Evolutionary conservation across 2,797 vertebrate genomes (phyloP).

Genomic region (Lacerta bilineata): DNA sequence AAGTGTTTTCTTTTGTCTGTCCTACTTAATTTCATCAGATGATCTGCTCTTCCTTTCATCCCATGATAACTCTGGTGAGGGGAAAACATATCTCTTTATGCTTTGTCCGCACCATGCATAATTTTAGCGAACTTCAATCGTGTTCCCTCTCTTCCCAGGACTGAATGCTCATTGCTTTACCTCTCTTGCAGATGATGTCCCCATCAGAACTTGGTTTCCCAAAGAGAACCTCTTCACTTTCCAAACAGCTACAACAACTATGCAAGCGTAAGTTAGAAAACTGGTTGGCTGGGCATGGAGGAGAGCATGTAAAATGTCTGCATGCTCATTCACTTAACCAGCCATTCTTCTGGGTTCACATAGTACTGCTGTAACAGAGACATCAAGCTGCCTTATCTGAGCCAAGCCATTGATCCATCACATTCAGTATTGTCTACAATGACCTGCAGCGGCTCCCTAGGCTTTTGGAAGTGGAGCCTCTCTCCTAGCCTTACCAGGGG

Average conservation of each 20-base stretch:
- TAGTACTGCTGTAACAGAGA: too few relatives aligned
- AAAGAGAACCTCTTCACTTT: constrained; percentile 98
- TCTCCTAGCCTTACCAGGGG: too few relatives aligned
- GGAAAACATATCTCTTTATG: background rate
- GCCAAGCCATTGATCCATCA: too few relatives aligned
- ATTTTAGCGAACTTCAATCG: too few relatives aligned
- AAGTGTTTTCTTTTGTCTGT: too few relatives aligned
- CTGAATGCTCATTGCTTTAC: constrained; percentile 44
- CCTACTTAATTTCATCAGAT: background rate
- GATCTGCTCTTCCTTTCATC: background rate
- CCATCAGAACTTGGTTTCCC: constrained; percentile 93
- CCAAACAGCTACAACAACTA: constrained; percentile 96
- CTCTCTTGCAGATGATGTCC: constrained; percentile 86
- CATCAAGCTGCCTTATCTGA: too few relatives aligned
- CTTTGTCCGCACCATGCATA: background rate
- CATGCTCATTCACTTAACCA: background rate
- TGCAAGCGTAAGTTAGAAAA: constrained; percentile 92
- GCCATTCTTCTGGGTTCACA: too few relatives aligned
- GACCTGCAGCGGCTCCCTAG: too few relatives aligned
- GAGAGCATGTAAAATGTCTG: too few relatives aligned
- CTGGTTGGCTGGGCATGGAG: too few relatives aligned
- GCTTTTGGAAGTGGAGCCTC: too few relatives aligned
- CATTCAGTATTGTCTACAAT: too few relatives aligned
- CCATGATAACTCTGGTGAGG: background rate
- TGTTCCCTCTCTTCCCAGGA: background rate